Percentiles rank a stretch among this genome's conserved stretches.
Conservation (phyloP, 2,797 vertebrate genomes). For the Hapalemur alaotrensis region DNA sequence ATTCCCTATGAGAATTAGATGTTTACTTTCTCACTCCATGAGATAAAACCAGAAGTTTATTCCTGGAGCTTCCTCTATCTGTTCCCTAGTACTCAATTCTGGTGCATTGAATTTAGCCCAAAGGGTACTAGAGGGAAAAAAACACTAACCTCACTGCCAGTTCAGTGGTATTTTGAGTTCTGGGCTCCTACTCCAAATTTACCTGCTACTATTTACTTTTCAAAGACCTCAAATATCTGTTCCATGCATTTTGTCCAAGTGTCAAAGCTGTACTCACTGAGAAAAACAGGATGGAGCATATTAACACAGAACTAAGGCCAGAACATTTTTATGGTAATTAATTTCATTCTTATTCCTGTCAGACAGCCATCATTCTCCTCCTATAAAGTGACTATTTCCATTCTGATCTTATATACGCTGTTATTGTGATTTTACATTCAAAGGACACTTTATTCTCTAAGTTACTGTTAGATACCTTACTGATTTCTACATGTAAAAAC, state of each 20-base stretch:
- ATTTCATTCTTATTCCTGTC: neutral
- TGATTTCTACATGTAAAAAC: neutral
- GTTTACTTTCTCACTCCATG: neutral
- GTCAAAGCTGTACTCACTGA: neutral
- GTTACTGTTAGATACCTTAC: neutral
- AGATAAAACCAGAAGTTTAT: neutral
- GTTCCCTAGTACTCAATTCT: neutral
- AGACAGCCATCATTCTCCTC: neutral
- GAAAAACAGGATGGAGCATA: neutral
- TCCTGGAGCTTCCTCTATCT: neutral
- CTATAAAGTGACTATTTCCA: neutral
- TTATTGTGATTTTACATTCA: neutral
- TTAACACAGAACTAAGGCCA: neutral
- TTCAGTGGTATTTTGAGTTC: neutral
- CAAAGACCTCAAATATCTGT: neutral
- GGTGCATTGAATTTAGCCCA: neutral
- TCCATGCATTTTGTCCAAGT: neutral
- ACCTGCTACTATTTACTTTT: neutral
- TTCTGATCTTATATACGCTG: neutral
- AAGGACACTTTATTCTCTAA: neutral
- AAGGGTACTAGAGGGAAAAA: neutral
- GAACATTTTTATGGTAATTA: neutral
- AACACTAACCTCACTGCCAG: neutral
- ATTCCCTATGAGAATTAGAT: neutral
- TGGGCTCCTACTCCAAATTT: neutral